phyloP scores from a whole-genome alignment of 2,797 vertebrate genomes.

The Vultur gryphus region DNA sequence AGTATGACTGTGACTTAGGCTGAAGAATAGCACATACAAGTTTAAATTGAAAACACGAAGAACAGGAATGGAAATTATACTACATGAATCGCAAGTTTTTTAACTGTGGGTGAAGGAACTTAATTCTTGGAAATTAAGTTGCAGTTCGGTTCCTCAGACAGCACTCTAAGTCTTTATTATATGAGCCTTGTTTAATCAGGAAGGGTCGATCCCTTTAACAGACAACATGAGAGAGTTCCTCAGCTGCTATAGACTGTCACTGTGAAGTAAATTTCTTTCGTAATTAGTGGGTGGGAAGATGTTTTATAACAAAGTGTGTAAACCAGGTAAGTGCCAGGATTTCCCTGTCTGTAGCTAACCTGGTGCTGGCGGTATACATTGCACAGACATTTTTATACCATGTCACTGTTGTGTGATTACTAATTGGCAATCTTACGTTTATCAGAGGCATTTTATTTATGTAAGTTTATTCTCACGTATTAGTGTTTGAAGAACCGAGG shows the following conservation, averaged over 20 bases:
- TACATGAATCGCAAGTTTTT: accelerated
- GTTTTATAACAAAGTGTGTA: neutral
- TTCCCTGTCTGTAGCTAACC: neutral
- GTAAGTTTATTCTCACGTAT: neutral
- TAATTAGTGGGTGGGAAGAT: neutral
- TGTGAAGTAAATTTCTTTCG: neutral
- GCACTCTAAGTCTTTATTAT: neutral
- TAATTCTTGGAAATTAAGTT: neutral
- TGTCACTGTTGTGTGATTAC: neutral
- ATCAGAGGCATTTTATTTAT: neutral
- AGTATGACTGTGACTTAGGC: neutral
- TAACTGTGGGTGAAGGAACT: neutral
- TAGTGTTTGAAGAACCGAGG: neutral
- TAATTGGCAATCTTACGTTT: neutral
- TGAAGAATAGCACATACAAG: neutral
- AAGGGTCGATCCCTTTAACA: neutral
- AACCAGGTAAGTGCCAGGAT: neutral
- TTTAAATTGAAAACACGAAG: neutral
- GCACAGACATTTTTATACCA: neutral
- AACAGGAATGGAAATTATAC: neutral
- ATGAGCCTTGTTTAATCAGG: neutral
- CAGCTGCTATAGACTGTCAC: neutral
- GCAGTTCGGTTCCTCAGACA: neutral
- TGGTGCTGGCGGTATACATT: neutral
- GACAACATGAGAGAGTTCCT: neutral